Evolutionary conservation across 2,113 vertebrate genomes (phyloP).

Genomic region (Electrona antarctica): DNA sequence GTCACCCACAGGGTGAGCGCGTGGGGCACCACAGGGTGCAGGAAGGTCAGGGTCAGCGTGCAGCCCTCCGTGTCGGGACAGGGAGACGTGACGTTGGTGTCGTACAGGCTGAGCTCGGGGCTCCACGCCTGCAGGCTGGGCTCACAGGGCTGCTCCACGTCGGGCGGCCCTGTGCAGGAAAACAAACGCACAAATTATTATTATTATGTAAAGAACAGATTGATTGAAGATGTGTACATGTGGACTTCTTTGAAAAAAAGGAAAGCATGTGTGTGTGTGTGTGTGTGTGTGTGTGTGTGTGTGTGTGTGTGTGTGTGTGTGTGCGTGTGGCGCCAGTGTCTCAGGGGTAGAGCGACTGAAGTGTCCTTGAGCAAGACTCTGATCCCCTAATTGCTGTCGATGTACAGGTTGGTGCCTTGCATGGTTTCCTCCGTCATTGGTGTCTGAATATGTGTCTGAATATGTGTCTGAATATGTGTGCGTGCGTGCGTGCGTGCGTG

Average conservation of each 20-base stretch:
- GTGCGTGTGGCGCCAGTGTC: not conserved
- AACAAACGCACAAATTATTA: conserved; percentile 43
- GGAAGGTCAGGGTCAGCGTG: conserved; percentile 88
- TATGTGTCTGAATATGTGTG: not conserved
- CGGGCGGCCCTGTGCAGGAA: conserved; percentile 84
- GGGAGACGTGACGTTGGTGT: conserved; percentile 91
- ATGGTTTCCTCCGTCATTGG: too few relatives aligned
- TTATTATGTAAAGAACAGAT: too few relatives aligned
- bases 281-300: not conserved
- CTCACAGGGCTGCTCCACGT: conserved; percentile 93
- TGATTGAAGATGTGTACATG: too few relatives aligned
- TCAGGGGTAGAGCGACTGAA: too few relatives aligned
- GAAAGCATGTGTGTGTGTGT: too few relatives aligned
- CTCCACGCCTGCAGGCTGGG: conserved; percentile 96
- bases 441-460: too few relatives aligned
- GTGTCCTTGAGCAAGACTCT: too few relatives aligned
- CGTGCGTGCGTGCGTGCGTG: not conserved
- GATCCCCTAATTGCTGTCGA: too few relatives aligned
- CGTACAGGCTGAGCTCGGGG: conserved; percentile 91
- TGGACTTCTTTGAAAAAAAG: too few relatives aligned
- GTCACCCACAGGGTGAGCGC: conserved; percentile 92
- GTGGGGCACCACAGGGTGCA: conserved; percentile 82
- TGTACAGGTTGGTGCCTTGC: too few relatives aligned
- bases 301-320: not conserved
- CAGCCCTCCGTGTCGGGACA: conserved; percentile 89